phyloP scores from a whole-genome alignment of 2,113 vertebrate species.

The Hylia prasina region DNA sequence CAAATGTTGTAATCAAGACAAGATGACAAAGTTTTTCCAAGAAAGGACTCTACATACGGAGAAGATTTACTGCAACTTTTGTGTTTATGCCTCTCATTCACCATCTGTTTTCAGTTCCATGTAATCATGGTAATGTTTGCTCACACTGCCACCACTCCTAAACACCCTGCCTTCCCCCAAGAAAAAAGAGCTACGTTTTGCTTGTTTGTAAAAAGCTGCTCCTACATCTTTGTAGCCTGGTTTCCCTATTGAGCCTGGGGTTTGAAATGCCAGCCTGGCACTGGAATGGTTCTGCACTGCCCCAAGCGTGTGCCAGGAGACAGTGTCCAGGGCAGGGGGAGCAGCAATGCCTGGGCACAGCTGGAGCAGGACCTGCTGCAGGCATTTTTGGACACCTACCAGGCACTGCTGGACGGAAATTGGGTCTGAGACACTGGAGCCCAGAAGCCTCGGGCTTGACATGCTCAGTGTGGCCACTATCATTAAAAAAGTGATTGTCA shows the following conservation, averaged over 20 bases:
- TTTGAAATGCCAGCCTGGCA: neutral
- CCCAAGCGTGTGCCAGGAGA: rapidly evolving
- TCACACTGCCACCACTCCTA: neutral
- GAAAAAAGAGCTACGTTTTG: neutral
- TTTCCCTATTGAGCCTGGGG: neutral
- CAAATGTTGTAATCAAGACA: neutral
- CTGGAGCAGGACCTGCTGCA: neutral
- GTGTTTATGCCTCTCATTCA: neutral
- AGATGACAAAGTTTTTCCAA: neutral
- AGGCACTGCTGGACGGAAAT: neutral
- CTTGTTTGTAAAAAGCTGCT: neutral
- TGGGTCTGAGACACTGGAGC: neutral
- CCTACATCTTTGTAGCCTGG: neutral
- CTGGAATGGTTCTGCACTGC: neutral
- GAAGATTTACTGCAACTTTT: neutral
- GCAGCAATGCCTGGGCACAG: neutral
- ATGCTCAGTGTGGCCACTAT: neutral
- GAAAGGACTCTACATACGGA: neutral
- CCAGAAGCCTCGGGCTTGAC: neutral
- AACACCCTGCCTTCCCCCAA: neutral
- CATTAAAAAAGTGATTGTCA: neutral
- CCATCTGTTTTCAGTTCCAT: neutral
- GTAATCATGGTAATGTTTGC: neutral
- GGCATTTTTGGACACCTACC: neutral
- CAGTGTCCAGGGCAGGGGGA: neutral